Base-by-base conservation (phyloP, 2,113 vertebrate genomes). In the Solenodon paradoxus region DNA sequence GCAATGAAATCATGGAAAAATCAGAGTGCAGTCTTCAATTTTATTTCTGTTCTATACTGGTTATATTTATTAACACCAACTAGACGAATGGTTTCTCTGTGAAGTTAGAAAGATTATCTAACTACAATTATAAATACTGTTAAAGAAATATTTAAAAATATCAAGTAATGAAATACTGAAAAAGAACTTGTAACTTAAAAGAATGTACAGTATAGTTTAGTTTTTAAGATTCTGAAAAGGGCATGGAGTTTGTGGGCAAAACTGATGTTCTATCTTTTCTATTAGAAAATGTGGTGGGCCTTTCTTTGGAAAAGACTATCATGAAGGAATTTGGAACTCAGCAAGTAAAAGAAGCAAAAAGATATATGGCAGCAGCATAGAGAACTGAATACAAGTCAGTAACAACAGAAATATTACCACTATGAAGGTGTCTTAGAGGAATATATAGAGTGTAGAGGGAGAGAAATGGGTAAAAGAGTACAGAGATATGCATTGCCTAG, bases 251-350 rank as follows among this genome's bases (percentile, higher is more conserved):
- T 91, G 19, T 80, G n/a, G 72, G 42, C 40, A 93, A 95, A 94
- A 61, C 22, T 63, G n/a, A n/a, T 72, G 49, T 82, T 92, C 93
- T 68, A 32, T 55, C 47, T 51, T 92, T 93, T 42, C n/a, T 90
- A 64, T 32, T 64, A 88, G 42, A 95, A 95, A 88, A 40, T 82
- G 16, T 64, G 71, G 24, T 71, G n/a, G 61, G 49, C 32, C 28
- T 95, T 81, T 94, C 75, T 95, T 95, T 83, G 42, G n/a, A 49
- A 94, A 92, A 96, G 40, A 75, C 13, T 78, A 61, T 45, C 16
- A 26, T 72, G 38, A 90, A 95, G 61, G 68, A 95, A 97, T 78
- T 57, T 90, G 45, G 45, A 90, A 90, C 17, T 78, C 92, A 42
- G 19, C 72, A 82, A 42, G 53, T 45, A 42, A 88, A 94, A 84